A percentile compares a stretch with the other conserved stretches of the same genome.
Evolutionary conservation across 30 jellyfish, hydroid and myxozoan species (phyloP).

Genomic region (Hydractinia echinata): DNA sequence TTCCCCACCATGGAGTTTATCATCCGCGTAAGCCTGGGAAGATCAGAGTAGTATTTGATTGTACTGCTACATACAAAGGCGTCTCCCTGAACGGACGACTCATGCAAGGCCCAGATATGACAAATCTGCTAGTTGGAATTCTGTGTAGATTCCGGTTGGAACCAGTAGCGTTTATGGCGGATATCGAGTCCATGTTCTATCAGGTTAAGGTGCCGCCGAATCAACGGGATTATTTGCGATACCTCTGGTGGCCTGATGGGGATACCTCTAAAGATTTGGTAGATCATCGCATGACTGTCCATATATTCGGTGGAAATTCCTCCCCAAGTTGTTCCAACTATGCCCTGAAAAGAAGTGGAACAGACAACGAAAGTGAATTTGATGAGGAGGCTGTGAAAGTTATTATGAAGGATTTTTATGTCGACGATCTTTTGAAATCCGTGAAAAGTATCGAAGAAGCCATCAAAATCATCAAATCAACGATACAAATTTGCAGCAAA

Average conservation of each 20-base stretch:
- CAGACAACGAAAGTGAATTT: neutral
- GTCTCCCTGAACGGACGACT: slow-evolving; percentile 28
- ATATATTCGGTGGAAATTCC: no score
- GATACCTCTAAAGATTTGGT: no score
- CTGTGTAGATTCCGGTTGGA: slow-evolving; percentile 35
- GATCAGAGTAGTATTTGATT: no score
- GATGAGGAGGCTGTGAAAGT: no score
- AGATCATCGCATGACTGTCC: no score
- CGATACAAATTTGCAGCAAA: neutral
- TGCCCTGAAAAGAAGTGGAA: neutral
- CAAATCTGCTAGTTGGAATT: neutral
- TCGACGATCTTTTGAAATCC: no score
- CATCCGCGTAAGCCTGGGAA: no score
- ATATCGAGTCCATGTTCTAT: slow-evolving; percentile 31
- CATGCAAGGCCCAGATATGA: slow-evolving; percentile 41
- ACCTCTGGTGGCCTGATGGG: slow-evolving; percentile 44
- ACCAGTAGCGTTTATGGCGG: slow-evolving; percentile 32
- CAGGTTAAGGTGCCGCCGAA: slow-evolving; percentile 31
- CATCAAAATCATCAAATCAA: no score
- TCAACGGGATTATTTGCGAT: slow-evolving; percentile 23
- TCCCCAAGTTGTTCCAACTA: no score
- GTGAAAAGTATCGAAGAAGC: no score
- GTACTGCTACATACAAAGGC: slow-evolving; percentile 6
- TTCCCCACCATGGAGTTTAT: no score
- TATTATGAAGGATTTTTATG: no score